Base-by-base conservation (phyloP, 2,888 invertebrate genomes). In the Mythimna lalbum region DNA sequence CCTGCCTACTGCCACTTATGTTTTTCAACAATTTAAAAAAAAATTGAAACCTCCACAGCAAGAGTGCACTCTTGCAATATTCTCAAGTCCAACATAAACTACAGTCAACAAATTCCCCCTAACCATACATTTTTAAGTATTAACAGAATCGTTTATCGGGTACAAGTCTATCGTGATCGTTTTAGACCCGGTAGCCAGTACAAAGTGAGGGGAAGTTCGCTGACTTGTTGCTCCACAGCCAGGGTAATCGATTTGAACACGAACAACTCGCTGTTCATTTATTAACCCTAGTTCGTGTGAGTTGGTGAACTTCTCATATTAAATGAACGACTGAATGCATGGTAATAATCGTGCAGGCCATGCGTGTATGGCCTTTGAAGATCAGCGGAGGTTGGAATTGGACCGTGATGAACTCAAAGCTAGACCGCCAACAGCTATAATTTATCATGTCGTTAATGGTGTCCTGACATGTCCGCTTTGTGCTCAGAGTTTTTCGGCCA, bases 191-290 rank as follows among this genome's bases (percentile, higher is more conserved):
- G 27, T 36, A 80, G 63, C 33, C 17, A 19, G 63, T 33, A 39
- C 65, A 36, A 31, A 61, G 53, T 65, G 62, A 65, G 52, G 56
- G 36, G 57, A 69, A 69, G 55, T 80, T 71, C n/a, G 62, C 17
- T 7, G 64, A 82, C 82, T 82, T 80, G 80, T 82, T 80, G 82
- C 82, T 36, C 47, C n/a, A 49, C 1, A 5, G 47, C 47, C 57
- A 57, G 47, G 59, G 73, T 73, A 67, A 82, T 82, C 64, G 80
- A 71, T 67, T 73, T 52, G 60, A 65, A 73, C 57, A 69, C 71
- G 53, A 71, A 59, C 66, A 68, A 78, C 73, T 76, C 10, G 21
- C 73, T 77, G 55, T 76, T 82, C 33, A 82, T 82, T 79, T 69
- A 71, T 73, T n/a, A 73, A 62, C 73, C 19, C 36, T 12, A n/a